These are phyloP conservation scores for Autographa pulchrina DNA, from an alignment of 2,888 invertebrate species.

Conservation along the genomic window DNA sequence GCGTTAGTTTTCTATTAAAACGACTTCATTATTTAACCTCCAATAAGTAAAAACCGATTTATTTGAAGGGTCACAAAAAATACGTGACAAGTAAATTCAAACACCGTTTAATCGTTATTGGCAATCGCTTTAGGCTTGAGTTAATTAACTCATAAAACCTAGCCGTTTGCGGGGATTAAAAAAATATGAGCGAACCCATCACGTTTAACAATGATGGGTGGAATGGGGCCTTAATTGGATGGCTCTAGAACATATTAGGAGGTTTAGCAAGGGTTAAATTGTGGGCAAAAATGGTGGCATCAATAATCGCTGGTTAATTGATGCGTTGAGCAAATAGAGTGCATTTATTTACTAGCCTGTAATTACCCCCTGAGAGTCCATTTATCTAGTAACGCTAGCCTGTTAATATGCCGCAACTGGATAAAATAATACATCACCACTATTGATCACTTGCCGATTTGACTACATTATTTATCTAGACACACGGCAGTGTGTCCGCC, in stretches of 20 bases:
- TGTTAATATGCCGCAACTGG: too few species aligned
- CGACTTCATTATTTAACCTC: too few species aligned
- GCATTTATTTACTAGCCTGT: too few species aligned
- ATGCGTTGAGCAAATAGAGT: too few species aligned
- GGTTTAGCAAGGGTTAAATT: background rate
- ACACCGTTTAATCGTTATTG: slow-evolving; percentile 5
- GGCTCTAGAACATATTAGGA: background rate
- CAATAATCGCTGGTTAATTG: background rate
- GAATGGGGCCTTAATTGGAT: slow-evolving; percentile 15
- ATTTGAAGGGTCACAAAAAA: slow-evolving; percentile 2
- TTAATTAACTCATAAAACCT: slow-evolving; percentile 37
- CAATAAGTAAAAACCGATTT: background rate
- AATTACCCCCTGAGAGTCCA: too few species aligned
- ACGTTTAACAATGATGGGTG: background rate
- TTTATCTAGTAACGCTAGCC: too few species aligned
- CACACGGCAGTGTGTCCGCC: too few species aligned
- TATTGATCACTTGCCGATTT: too few species aligned
- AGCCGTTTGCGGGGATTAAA: slow-evolving; percentile 12
- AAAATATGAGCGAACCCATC: slow-evolving; percentile 10
- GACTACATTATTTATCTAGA: too few species aligned
- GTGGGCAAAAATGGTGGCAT: background rate
- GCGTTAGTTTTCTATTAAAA: too few species aligned
- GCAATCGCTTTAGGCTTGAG: slow-evolving; percentile 18
- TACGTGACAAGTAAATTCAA: slow-evolving; percentile 25
- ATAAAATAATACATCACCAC: too few species aligned